phyloP scores from a whole-genome alignment of 2,888 invertebrate genomes.

The Eupithecia exiguata region DNA sequence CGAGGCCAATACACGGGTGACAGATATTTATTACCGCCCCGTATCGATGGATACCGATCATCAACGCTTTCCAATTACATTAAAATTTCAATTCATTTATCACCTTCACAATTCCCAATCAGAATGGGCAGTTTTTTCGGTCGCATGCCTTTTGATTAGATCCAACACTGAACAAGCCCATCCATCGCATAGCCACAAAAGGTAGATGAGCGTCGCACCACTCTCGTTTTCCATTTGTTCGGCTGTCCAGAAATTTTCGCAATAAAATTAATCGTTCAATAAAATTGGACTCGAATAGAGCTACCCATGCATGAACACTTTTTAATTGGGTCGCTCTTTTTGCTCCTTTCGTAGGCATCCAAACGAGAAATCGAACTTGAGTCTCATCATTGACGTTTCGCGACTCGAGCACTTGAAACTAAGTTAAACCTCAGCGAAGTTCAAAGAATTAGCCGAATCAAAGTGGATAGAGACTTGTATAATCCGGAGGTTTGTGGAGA shows the following conservation, averaged over 20 bases:
- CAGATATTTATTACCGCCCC: slow-evolving; percentile 53
- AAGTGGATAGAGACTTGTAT: slow-evolving; percentile 19
- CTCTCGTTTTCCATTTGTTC: slow-evolving; percentile 77
- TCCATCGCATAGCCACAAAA: slow-evolving; percentile 76
- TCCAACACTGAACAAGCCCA: slow-evolving; percentile 67
- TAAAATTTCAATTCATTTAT: slow-evolving; percentile 73
- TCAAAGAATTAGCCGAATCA: slow-evolving; percentile 42
- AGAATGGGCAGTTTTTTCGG: slow-evolving; percentile 59
- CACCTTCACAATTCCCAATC: slow-evolving; percentile 57
- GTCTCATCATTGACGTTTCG: slow-evolving; percentile 42
- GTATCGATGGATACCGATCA: slow-evolving; percentile 55
- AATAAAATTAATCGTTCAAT: slow-evolving; percentile 84
- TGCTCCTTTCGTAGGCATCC: slow-evolving; percentile 70
- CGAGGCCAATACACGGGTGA: slow-evolving; percentile 47
- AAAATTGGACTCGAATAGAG: slow-evolving; percentile 79
- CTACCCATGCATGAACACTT: slow-evolving; percentile 81
- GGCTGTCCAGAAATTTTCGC: slow-evolving; percentile 82
- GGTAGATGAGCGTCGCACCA: slow-evolving; percentile 64
- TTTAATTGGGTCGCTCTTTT: slow-evolving; percentile 80
- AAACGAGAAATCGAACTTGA: slow-evolving; percentile 75
- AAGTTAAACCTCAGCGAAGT: slow-evolving; percentile 34
- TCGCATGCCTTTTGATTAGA: slow-evolving; percentile 73
- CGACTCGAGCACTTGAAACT: slow-evolving; percentile 38
- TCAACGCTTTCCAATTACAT: slow-evolving; percentile 68
- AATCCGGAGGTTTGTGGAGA: not conserved